These are phyloP conservation scores for Aphodius granarius DNA, from an alignment of 2,888 invertebrate species.

Conservation along the genomic window DNA sequence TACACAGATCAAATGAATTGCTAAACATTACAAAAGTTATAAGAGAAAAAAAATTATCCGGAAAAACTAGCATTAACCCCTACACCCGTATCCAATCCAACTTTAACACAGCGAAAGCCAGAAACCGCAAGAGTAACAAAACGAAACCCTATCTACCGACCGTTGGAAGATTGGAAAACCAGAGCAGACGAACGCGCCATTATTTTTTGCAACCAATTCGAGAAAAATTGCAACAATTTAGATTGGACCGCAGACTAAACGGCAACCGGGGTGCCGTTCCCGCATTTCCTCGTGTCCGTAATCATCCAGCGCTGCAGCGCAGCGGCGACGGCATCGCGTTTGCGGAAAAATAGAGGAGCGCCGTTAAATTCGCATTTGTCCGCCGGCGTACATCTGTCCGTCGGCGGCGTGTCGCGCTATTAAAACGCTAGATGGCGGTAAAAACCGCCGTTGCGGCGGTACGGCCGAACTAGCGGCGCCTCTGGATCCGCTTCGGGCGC, in stretches of 20 bases:
- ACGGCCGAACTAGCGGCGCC: neutral
- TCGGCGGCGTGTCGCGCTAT: neutral
- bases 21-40: no score
- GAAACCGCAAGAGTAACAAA: neutral
- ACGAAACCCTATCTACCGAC: neutral
- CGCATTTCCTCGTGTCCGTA: neutral
- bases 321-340: neutral
- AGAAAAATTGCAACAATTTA: neutral
- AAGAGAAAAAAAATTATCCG: no score
- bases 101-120: neutral
- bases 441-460: neutral
- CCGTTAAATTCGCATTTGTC: neutral
- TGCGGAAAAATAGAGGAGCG: neutral
- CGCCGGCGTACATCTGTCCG: neutral
- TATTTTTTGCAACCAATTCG: neutral
- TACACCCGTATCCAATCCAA: neutral
- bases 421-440: neutral
- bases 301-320: neutral
- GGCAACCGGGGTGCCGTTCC: neutral
- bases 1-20: no score
- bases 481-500: neutral
- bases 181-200: neutral
- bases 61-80: neutral
- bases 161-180: neutral
- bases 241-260: neutral